Base-by-base conservation (phyloP, 2,797 vertebrate genomes). In the Galago senegalensis region DNA sequence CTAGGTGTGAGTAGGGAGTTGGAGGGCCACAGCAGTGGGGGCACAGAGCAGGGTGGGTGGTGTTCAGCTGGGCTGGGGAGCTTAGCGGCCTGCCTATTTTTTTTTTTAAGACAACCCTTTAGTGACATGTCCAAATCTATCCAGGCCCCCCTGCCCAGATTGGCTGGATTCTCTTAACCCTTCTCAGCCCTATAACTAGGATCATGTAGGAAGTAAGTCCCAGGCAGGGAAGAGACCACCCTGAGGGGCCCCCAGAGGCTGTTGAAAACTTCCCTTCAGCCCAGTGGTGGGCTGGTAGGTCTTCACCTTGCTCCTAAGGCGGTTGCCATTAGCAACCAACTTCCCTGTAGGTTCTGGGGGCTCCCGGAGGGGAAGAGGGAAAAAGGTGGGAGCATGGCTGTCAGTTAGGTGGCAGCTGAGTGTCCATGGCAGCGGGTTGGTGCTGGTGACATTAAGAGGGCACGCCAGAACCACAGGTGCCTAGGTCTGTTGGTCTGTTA, bases 231-330 rank as follows among this genome's bases (percentile, higher is more conserved):
- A 89, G 95, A 91, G 75, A 58, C 73, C 7, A 5, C 34, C 40
- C 61, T 86, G 88, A 93, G 87, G 79, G 81, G 53, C 84, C 84
- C 87, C 87, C 72, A 69, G 92, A 87, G 76, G 72, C 80, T 94
- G 53, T 89, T 97, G 87, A 93, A 73, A 97, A 94, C 91, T 97
- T 96, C 86, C 53, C 92, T 87, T 92, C 14, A 37, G 87, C 49
- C 76, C 37, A 73, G 79, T 65, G 60, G 58, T n/a, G 0, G 65
- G 60, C 79, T 93, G 75, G 61, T 79, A 72, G 93, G 91, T 94
- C 95, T 97, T 97, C 89, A 97, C 95, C 96, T 97, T 97, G 95
- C 61, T 97, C 95, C 97, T 84, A 94, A 96, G 95, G 91, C 96
- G 5, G 87, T 97, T 96, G 84, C 95, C 85, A 95, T 85, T 97